These are phyloP conservation scores for Naja naja DNA, from an alignment of 2,113 vertebrate genomes.

Conservation along the genomic window DNA sequence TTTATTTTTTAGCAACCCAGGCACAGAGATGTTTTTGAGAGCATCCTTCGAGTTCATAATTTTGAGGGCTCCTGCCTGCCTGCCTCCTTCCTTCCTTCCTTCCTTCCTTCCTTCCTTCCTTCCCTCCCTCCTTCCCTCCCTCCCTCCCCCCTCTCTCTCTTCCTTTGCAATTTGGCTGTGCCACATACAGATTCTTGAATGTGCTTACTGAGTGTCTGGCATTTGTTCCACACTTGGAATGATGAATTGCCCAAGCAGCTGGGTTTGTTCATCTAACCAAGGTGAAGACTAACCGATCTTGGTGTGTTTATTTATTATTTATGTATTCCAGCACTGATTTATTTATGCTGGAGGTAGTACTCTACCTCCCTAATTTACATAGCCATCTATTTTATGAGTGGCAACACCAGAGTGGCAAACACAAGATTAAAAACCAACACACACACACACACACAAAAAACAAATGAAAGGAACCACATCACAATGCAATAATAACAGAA, in stretches of 20 bases:
- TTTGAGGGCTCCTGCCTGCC: background rate
- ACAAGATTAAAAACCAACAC: background rate
- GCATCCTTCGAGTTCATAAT: background rate
- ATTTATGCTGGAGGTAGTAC: background rate
- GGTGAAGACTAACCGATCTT: background rate
- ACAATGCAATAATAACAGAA: background rate
- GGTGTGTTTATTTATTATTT: background rate
- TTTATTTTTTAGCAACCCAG: background rate
- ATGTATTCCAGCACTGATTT: background rate
- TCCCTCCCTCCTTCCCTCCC: no score
- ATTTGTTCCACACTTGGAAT: background rate
- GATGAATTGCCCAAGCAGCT: background rate
- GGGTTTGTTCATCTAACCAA: background rate
- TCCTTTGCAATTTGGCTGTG: background rate
- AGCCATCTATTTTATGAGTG: background rate
- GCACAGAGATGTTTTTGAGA: background rate
- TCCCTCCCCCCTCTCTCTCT: accelerated
- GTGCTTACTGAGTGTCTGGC: background rate
- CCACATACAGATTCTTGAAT: background rate
- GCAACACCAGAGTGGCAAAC: background rate
- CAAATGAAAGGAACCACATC: background rate
- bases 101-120: no score
- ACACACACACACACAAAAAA: background rate
- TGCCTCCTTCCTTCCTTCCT: no score
- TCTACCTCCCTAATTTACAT: background rate